phyloP scores from a whole-genome alignment of 2,797 vertebrate genomes.

The Nothura maculosa region DNA sequence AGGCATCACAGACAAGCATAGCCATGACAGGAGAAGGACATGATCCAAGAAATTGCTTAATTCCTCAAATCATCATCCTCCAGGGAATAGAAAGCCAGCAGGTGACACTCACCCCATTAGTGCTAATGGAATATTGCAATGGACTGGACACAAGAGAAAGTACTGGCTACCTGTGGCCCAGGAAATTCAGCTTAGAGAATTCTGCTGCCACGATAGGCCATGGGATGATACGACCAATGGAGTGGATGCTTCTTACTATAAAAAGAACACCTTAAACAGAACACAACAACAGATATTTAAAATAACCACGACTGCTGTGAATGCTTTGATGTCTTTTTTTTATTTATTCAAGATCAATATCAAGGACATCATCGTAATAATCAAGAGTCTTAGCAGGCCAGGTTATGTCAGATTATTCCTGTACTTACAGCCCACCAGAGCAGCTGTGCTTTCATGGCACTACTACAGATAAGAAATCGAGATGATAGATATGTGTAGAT shows the following conservation, averaged over 20 bases:
- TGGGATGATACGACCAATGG: not conserved
- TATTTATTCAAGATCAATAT: conserved; percentile 19
- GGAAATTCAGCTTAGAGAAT: not conserved
- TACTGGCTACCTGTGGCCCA: not conserved
- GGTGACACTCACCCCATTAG: not conserved
- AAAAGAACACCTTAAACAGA: not conserved
- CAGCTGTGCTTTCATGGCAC: not conserved
- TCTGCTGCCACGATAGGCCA: not conserved
- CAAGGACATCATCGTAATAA: not conserved
- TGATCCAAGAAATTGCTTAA: not conserved
- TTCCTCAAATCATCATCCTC: not conserved
- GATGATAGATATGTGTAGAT: not conserved
- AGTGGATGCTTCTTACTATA: not conserved
- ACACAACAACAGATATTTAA: not conserved
- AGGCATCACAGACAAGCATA: not conserved
- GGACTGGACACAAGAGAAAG: not conserved
- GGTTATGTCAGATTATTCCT: not conserved
- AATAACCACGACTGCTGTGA: not conserved
- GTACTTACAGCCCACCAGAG: not conserved
- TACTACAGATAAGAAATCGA: not conserved
- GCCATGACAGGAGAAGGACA: not conserved
- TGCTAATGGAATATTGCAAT: not conserved
- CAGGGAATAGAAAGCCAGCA: not conserved
- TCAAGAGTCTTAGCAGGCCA: not conserved
- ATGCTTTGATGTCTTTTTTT: not conserved